These are phyloP conservation scores for Elephas maximus DNA, from an alignment of 2,113 vertebrate genomes.

Conservation along the genomic window DNA sequence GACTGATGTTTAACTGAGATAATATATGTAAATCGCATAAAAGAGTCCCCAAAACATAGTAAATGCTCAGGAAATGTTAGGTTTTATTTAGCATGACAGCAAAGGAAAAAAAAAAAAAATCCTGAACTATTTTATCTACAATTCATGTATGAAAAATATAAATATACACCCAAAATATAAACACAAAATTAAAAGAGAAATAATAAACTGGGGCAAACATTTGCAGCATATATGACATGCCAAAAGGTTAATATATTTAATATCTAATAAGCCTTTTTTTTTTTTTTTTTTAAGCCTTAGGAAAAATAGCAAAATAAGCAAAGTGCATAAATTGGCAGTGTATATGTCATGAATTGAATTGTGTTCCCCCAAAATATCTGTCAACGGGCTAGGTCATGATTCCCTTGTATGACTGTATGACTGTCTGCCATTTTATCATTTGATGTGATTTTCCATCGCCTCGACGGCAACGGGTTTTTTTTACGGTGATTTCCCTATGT, in stretches of 20 bases:
- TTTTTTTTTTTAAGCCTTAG: not conserved
- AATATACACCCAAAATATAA: not conserved
- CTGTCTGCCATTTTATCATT: too few species aligned
- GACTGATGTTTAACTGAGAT: not conserved
- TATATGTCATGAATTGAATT: not conserved
- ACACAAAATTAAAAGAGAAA: slow-evolving; percentile 38
- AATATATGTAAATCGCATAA: not conserved
- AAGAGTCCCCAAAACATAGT: not conserved
- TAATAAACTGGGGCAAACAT: slow-evolving; percentile 26
- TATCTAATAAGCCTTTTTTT: slow-evolving; percentile 23
- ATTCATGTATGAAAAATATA: not conserved
- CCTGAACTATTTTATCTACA: not conserved
- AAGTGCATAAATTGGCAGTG: not conserved
- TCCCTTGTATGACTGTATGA: too few species aligned
- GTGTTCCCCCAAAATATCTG: too few species aligned
- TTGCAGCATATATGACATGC: not conserved
- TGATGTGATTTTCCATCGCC: too few species aligned
- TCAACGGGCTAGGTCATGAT: too few species aligned
- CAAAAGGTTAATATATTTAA: not conserved
- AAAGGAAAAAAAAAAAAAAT: slow-evolving; percentile 26
- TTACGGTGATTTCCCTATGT: too few species aligned
- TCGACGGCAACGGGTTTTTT: too few species aligned
- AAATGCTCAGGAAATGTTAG: not conserved
- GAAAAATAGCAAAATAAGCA: slow-evolving; percentile 49
- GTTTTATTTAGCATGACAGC: not conserved